Percentiles rank a stretch among this genome's conserved stretches.
Conservation (phyloP, 2,113 vertebrate genomes). For the Thinocorus orbignyianus region DNA sequence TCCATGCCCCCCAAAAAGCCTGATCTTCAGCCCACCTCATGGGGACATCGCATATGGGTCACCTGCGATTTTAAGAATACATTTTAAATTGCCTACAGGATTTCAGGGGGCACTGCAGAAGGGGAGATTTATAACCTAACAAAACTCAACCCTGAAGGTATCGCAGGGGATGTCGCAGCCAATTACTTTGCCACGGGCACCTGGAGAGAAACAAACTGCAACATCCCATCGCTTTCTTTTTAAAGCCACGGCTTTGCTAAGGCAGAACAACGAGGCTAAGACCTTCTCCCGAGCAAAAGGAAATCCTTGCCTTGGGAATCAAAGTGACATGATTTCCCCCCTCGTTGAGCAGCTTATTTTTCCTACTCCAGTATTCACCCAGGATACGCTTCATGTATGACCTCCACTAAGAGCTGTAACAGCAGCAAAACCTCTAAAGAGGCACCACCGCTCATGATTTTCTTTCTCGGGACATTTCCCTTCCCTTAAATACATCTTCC, state of each 20-base stretch:
- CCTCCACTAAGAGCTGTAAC: neutral
- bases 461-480: neutral
- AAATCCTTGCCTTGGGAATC: neutral
- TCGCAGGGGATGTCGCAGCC: neutral
- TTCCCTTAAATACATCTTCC: neutral
- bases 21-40: neutral
- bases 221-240: neutral
- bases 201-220: neutral
- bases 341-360: neutral
- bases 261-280: neutral
- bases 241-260: neutral
- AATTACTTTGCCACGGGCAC: neutral
- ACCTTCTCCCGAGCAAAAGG: neutral
- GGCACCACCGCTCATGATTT: neutral
- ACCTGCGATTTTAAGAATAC: neutral
- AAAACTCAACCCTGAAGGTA: neutral
- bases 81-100: neutral
- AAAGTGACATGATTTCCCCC: neutral
- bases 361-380: neutral
- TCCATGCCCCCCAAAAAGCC: neutral
- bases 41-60: rapidly evolving
- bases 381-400: neutral
- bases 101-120: neutral
- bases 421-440: neutral
- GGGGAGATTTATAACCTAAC: neutral